phyloP scores from a whole-genome alignment of 2,797 vertebrate genomes.

The Galago senegalensis region DNA sequence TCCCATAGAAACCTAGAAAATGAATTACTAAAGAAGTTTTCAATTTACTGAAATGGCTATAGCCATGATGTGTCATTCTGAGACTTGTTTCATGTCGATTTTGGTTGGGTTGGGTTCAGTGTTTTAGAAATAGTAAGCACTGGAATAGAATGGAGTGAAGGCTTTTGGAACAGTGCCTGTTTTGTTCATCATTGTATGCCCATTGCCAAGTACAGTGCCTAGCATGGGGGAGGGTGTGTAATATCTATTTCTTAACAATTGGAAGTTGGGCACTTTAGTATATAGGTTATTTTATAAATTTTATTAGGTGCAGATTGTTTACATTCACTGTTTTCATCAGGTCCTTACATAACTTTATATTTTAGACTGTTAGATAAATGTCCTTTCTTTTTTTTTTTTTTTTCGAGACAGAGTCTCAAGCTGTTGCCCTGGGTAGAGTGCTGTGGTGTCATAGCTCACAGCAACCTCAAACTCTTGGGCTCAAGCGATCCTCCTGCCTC shows the following conservation, averaged over 20 bases:
- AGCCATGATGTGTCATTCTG: constrained; percentile 22
- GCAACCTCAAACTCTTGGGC: too few relatives aligned
- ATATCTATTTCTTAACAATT: constrained; percentile 6
- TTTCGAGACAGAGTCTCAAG: too few relatives aligned
- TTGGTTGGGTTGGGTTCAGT: constrained; percentile 58
- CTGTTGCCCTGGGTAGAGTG: too few relatives aligned
- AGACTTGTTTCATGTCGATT: constrained; percentile 60
- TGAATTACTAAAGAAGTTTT: constrained; percentile 72
- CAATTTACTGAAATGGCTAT: constrained; percentile 72
- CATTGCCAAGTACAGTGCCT: not conserved
- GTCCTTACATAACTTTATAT: not conserved
- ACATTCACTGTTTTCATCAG: not conserved
- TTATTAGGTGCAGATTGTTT: constrained; percentile 49
- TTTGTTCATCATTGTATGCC: not conserved
- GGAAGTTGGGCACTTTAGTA: not conserved
- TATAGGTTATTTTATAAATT: constrained; percentile 55
- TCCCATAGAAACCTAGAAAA: constrained; percentile 69
- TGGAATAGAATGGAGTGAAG: not conserved
- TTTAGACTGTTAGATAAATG: constrained; percentile 45
- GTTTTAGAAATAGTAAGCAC: constrained; percentile 38
- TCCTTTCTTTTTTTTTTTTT: not conserved
- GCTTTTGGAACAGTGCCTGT: not conserved
- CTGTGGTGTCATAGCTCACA: too few relatives aligned
- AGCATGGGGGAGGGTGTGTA: not conserved
- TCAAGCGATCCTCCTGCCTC: too few relatives aligned